Percentiles rank a stretch among this genome's conserved stretches.
These are phyloP conservation scores for Drosophila serrata DNA, from an alignment of 1,140 invertebrate species.

Conservation along the genomic window DNA sequence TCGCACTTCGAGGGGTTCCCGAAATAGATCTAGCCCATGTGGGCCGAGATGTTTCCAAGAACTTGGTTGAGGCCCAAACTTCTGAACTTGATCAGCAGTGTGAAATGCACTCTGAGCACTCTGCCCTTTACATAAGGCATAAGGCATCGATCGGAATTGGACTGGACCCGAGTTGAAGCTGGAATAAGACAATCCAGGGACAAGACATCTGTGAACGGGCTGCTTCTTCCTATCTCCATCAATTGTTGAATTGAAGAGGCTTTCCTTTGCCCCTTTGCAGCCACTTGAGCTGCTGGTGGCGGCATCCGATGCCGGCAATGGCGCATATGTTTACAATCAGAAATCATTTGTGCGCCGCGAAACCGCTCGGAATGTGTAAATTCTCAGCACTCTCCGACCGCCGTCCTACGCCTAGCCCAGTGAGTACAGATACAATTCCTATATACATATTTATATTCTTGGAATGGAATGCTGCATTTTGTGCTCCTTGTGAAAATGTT, in stretches of 20 bases:
- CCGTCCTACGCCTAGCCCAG: background rate
- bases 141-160: background rate
- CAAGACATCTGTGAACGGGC: background rate
- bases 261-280: slow-evolving; percentile 9
- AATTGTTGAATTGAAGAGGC: slow-evolving; percentile 8
- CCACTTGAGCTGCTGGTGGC: slow-evolving; percentile 15
- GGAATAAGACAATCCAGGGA: background rate
- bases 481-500: background rate
- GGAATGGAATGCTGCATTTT: background rate
- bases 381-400: background rate
- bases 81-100: slow-evolving; percentile 2
- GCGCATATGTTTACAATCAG: slow-evolving; percentile 43
- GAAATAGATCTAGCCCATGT: slow-evolving; percentile 22
- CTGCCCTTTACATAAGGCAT: slow-evolving; percentile 1
- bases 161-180: background rate
- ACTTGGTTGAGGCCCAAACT: slow-evolving; percentile 8
- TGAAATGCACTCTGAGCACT: slow-evolving; percentile 5
- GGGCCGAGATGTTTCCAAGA: slow-evolving; percentile 9
- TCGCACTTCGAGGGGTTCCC: slow-evolving; percentile 30
- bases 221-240: background rate
- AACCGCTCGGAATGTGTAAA: slow-evolving; percentile 30
- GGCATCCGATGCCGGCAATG: slow-evolving; percentile 1
- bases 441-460: background rate
- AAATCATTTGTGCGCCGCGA: slow-evolving; percentile 27
- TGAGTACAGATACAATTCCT: slow-evolving; percentile 2